Percentiles rank a stretch among this genome's conserved stretches.
Conservation (phyloP, 2,113 vertebrate genomes). For the Petaurus breviceps region DNA sequence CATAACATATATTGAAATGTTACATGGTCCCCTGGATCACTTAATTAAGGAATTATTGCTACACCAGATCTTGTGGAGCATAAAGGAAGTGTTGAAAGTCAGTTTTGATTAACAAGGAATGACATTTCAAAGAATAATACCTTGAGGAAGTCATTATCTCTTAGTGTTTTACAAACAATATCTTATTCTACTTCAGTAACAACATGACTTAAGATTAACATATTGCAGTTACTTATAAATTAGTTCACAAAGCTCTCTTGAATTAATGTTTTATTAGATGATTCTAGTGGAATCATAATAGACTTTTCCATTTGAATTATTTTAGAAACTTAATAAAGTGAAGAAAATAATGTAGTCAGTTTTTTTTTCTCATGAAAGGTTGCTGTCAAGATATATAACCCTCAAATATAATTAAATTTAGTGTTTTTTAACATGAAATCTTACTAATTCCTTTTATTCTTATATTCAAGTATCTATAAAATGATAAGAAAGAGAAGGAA, state of each 20-base stretch:
- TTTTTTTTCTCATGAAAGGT: not conserved
- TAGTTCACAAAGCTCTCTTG: conserved; percentile 1
- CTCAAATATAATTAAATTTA: conserved; percentile 10
- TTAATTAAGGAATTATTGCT: conserved; percentile 13
- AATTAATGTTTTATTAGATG: conserved; percentile 18
- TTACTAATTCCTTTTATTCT: not conserved
- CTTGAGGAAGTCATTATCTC: conserved; percentile 29
- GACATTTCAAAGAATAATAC: conserved; percentile 15
- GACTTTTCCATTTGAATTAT: not conserved
- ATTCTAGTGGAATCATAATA: not conserved
- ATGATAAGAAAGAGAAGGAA: not conserved
- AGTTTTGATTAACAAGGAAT: conserved; percentile 23
- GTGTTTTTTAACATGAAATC: conserved; percentile 5
- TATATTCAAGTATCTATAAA: not conserved
- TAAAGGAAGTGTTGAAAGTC: not conserved
- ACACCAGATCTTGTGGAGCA: conserved; percentile 7
- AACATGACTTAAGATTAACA: conserved; percentile 19
- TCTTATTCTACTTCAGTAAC: conserved; percentile 36
- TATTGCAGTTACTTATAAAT: conserved; percentile 35
- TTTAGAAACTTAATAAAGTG: not conserved
- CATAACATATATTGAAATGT: not conserved
- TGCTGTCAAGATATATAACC: not conserved
- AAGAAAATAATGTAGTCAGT: conserved; percentile 7
- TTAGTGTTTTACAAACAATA: conserved; percentile 32
- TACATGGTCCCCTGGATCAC: not conserved